Conservation (phyloP, 2,888 invertebrate species). For the Xanthorhoe designata region DNA sequence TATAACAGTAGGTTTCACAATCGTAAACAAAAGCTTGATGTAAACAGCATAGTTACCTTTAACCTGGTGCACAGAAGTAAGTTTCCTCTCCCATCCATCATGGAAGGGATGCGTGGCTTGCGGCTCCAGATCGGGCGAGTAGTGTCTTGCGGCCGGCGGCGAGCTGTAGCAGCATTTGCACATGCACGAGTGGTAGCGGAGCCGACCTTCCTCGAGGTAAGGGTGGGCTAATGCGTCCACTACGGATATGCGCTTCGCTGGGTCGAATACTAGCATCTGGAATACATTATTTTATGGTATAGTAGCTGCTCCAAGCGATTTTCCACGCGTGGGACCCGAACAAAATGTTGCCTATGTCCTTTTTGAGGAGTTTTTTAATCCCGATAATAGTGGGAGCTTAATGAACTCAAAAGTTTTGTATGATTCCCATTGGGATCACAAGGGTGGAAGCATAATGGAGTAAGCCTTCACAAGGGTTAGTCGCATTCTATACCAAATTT, state of each 20-base stretch:
- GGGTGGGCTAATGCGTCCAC: slow-evolving; percentile 98
- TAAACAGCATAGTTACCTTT: slow-evolving; percentile 94
- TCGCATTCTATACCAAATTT: too few relatives aligned
- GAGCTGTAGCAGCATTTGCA: slow-evolving; percentile 96
- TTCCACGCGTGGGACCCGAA: too few relatives aligned
- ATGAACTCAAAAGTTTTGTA: too few relatives aligned
- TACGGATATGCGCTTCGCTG: slow-evolving; percentile 97
- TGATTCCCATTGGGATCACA: too few relatives aligned
- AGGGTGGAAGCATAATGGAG: too few relatives aligned
- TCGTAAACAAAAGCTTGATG: too few relatives aligned
- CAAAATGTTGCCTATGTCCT: too few relatives aligned
- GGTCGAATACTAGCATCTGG: slow-evolving; percentile 99
- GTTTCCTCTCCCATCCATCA: slow-evolving; percentile 98
- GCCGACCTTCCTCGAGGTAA: slow-evolving; percentile 98
- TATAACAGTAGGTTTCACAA: not conserved
- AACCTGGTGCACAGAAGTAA: slow-evolving; percentile 96
- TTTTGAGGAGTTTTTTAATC: too few relatives aligned
- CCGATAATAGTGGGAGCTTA: too few relatives aligned
- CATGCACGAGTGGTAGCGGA: slow-evolving; percentile 99
- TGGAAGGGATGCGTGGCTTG: slow-evolving; percentile 96
- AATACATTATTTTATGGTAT: slow-evolving; percentile 55
- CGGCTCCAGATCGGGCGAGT: slow-evolving; percentile 96
- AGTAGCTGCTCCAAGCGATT: too few relatives aligned
- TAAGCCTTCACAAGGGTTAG: too few relatives aligned
- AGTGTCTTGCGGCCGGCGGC: slow-evolving; percentile 89